Base-by-base conservation (phyloP, 2,888 invertebrate genomes). In the Leucoptera coffeella region DNA sequence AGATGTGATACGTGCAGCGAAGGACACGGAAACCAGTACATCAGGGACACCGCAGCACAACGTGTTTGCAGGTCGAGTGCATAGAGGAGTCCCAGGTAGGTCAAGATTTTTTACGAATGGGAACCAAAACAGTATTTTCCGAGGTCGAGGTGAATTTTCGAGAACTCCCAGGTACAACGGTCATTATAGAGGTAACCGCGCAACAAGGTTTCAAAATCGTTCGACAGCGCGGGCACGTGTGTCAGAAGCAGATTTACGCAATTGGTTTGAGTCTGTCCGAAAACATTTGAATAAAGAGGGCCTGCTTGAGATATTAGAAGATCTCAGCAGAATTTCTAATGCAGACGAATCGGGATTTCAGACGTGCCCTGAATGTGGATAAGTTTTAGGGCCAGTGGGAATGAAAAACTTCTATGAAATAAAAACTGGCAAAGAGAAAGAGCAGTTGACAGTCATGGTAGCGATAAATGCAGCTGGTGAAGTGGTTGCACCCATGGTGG, bases 331-430 rank as follows among this genome's bases (percentile, higher is more conserved):
- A n/a, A 30, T 30, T 12, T 27, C 11, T 24, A 27, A 30, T 13
- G 29, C 30, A 2, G 30, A 35, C 12, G 27, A 27, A 22, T 25
- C 29, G 7, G 29, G 23, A 4, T 29, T 29, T 12, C 26, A 26
- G 19, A 32, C 34, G n/a, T 31, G 32, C 26, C 35, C 31, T 5
- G 28, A 25, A 13, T 30, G 30, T 14, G 34, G 36, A 5, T 25
- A 29, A 26, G 30, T 36, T 9, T 14, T 32, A 7, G 36, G 32
- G 7, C 31, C 34, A 9, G 28, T 24, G 8, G 27, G 29, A 3
- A 29, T 29, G 27, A 28, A 32, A 29, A 30, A 33, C 10, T 29
- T 30, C 15, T 31, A 31, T 22, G 15, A 33, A 29, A 25, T 33
- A 14, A 33, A 30, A 15, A 26, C 28, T 7, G 32, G 30, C 11